Base-by-base conservation (phyloP, 2,113 vertebrate genomes). In the Taurulus bubalis region DNA sequence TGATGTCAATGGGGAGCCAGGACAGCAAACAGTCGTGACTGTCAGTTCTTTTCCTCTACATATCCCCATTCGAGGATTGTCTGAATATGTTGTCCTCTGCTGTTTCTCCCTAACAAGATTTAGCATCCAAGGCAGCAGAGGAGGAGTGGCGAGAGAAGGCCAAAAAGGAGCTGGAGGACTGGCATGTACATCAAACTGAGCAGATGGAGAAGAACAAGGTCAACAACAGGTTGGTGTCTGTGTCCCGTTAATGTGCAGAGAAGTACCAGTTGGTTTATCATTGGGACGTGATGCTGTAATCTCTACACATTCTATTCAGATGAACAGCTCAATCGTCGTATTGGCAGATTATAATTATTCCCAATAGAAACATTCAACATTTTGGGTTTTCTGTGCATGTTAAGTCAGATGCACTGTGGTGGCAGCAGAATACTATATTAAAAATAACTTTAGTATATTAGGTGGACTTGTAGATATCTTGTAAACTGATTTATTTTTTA, bases 191-290 rank as follows among this genome's bases (percentile, higher is more conserved):
- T 83, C 98, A 99, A 94, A 97, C 89, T 1, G 98, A 99, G 77
- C 98, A 99, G 90, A 96, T 99, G 86, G 98, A 99, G 94, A 99
- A 98, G 93, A 99, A 98, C 92, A 97, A 98, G 90, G 95, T 94
- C 90, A 99, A 98, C 92, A 99, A 99, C 92, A 96, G 98, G 98
- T 99, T 60, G 69, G 91, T 49, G 26, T 87, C 58, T 45, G 64
- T 64, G 64, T 64, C 66, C 49, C 8, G 63, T 53, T 79, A 56
- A 62, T 65, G 51, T 66, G 40, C 70, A 71, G 47, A 38, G 36
- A 45, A n/a, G 49, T 8, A 62, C 32, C 63, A 72, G 55, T 45
- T 73, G 26, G 40, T 36, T 59, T 32, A n/a, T 77, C 62, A 18
- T 71, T 26, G 12, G n/a, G 42, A 47, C n/a, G 22, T n/a, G 30